Evolutionary conservation across 2,797 vertebrate genomes (phyloP).

Genomic region (Falco cherrug): DNA sequence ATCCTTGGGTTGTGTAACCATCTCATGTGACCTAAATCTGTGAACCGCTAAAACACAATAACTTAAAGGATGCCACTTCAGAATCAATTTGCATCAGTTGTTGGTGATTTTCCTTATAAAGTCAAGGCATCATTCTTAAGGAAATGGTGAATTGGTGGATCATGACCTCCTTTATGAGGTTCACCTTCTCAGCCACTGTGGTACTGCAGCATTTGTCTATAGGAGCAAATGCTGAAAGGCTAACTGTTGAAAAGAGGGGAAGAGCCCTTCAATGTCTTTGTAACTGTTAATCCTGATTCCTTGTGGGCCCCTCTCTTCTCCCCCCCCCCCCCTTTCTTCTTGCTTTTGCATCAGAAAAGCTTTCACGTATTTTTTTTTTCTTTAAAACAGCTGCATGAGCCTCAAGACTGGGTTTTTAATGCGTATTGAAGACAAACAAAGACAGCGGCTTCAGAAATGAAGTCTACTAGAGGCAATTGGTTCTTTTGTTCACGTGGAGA

Average conservation of each 20-base stretch:
- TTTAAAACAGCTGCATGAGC: slow-evolving; percentile 89
- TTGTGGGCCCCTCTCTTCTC: slow-evolving; percentile 74
- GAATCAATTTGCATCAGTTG: slow-evolving; percentile 88
- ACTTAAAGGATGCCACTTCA: slow-evolving; percentile 82
- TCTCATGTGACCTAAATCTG: slow-evolving; percentile 79
- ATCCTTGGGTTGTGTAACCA: slow-evolving; percentile 68
- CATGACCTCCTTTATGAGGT: slow-evolving; percentile 94
- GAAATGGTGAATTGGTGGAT: slow-evolving; percentile 86
- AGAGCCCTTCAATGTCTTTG: slow-evolving; percentile 93
- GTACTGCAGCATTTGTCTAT: slow-evolving; percentile 88
- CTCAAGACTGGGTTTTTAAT: slow-evolving; percentile 87
- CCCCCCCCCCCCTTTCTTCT: neutral
- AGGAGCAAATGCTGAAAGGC: slow-evolving; percentile 89
- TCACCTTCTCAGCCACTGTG: slow-evolving; percentile 90
- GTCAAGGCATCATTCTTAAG: slow-evolving; percentile 82
- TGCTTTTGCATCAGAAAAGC: slow-evolving; percentile 96
- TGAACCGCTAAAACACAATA: slow-evolving; percentile 84
- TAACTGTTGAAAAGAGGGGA: slow-evolving; percentile 88
- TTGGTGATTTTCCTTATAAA: slow-evolving; percentile 84
- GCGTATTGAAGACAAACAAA: slow-evolving; percentile 92
- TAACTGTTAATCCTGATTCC: slow-evolving; percentile 90
- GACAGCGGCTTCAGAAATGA: slow-evolving; percentile 81
- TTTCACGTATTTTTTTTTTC: slow-evolving; percentile 79
- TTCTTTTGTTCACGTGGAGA: slow-evolving; percentile 82
- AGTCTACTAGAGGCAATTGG: slow-evolving; percentile 88